Evolutionary conservation across 2,113 vertebrate species (phyloP).

Genomic region (Amphilophus citrinellus): DNA sequence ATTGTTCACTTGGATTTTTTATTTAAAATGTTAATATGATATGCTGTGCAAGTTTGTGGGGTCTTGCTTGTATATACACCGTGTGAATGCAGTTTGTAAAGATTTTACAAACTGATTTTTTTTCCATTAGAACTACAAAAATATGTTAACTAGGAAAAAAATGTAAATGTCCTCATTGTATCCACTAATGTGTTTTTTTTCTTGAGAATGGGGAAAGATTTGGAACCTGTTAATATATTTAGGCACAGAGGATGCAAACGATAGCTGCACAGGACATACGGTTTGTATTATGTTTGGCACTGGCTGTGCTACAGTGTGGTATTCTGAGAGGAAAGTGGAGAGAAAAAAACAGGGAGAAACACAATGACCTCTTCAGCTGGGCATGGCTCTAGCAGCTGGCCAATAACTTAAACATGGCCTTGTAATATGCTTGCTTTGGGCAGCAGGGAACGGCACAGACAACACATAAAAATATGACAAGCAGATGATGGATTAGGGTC

Average conservation of each 20-base stretch:
- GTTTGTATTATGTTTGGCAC: constrained; percentile 86
- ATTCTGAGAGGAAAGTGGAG: constrained; percentile 76
- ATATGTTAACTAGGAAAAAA: background rate
- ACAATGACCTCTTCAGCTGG: constrained; percentile 88
- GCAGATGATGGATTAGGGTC: constrained; percentile 89
- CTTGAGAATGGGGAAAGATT: constrained; percentile 49
- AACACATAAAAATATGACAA: constrained; percentile 88
- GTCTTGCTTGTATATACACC: background rate
- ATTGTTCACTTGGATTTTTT: constrained; percentile 53
- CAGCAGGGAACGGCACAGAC: constrained; percentile 83
- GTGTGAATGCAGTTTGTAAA: background rate
- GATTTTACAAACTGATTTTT: background rate
- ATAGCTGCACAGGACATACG: constrained; percentile 81
- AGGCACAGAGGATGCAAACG: constrained; percentile 76
- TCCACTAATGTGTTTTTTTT: constrained; percentile 21
- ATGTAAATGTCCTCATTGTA: constrained; percentile 11
- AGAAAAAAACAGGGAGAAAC: constrained; percentile 74
- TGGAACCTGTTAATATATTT: constrained; percentile 84
- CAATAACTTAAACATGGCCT: constrained; percentile 88
- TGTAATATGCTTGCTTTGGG: constrained; percentile 82
- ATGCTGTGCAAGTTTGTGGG: constrained; percentile 8
- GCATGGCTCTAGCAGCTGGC: constrained; percentile 87
- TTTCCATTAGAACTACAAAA: background rate
- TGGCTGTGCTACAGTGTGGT: constrained; percentile 78
- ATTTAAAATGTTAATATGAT: background rate